Conservation (phyloP, 2,888 invertebrate species). For the Protodeltote pygarga region DNA sequence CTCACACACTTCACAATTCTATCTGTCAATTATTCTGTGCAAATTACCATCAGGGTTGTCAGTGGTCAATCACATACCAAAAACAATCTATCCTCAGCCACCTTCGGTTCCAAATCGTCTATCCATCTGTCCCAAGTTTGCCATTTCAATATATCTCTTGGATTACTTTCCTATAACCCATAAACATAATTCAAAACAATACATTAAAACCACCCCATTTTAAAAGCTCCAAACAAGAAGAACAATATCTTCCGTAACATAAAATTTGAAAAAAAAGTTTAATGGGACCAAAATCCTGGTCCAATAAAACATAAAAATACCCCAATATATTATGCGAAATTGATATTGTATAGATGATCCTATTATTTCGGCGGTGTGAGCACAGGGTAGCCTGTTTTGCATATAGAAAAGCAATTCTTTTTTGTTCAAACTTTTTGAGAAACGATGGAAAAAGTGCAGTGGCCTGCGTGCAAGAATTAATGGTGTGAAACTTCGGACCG, state of each 20-base stretch:
- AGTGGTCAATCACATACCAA: too few species aligned
- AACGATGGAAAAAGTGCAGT: conserved; percentile 74
- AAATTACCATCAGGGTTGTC: too few species aligned
- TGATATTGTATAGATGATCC: conserved; percentile 78
- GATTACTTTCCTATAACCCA: conserved; percentile 42
- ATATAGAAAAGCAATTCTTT: conserved; percentile 78
- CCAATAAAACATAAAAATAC: conserved; percentile 81
- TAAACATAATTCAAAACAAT: conserved; percentile 48
- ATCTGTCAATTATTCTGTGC: too few species aligned
- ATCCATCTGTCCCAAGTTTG: too few species aligned
- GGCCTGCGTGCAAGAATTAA: conserved; percentile 81
- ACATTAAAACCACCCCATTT: conserved; percentile 48
- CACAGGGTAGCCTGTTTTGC: conserved; percentile 67
- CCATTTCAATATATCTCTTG: conserved; percentile 4
- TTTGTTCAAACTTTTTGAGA: conserved; percentile 43
- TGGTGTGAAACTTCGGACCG: conserved; percentile 75
- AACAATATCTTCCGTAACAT: conserved; percentile 83
- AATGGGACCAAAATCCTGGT: conserved; percentile 75
- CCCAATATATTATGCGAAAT: conserved; percentile 77
- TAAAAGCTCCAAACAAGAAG: conserved; percentile 57
- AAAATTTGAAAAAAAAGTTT: conserved; percentile 83
- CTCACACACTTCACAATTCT: too few species aligned
- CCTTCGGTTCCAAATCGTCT: too few species aligned
- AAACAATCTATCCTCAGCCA: too few species aligned
- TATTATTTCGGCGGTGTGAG: conserved; percentile 72